These are phyloP conservation scores for Patella pellucida DNA, from an alignment of 2,888 invertebrate genomes.

Conservation along the genomic window DNA sequence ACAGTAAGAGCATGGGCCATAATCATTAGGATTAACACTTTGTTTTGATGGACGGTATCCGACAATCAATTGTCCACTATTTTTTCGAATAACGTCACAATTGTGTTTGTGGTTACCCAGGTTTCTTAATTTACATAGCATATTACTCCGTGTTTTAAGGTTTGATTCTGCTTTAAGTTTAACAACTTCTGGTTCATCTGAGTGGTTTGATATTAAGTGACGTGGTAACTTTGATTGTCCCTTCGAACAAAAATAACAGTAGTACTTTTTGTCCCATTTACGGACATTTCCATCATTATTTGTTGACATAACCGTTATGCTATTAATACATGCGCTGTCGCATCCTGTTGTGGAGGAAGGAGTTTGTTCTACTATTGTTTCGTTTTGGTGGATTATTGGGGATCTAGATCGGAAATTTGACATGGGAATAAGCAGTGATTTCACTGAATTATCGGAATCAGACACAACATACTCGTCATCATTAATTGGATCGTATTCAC, in stretches of 20 bases:
- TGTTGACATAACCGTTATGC: not conserved
- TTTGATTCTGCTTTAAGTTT: not conserved
- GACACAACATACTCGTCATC: not conserved
- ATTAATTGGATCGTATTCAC: too few species aligned
- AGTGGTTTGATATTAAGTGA: not conserved
- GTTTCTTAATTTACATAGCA: not conserved
- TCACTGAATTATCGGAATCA: not conserved
- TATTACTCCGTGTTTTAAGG: not conserved
- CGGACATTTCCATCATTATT: not conserved
- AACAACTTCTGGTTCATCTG: not conserved
- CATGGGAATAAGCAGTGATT: not conserved
- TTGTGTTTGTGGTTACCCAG: slow-evolving; percentile 4
- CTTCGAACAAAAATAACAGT: not conserved
- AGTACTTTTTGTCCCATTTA: not conserved
- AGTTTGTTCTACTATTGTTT: too few species aligned
- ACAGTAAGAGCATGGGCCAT: not conserved
- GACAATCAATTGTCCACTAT: not conserved
- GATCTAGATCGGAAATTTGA: not conserved
- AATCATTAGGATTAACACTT: not conserved
- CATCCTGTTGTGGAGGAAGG: too few species aligned
- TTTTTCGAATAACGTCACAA: not conserved
- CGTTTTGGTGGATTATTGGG: not conserved
- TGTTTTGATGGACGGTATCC: not conserved
- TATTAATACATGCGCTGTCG: not conserved
- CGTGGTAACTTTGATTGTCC: not conserved